A percentile compares a stretch with the other conserved stretches of the same genome.
Conservation (phyloP, 1,140 invertebrate genomes). For the Drosophila mayri region DNA sequence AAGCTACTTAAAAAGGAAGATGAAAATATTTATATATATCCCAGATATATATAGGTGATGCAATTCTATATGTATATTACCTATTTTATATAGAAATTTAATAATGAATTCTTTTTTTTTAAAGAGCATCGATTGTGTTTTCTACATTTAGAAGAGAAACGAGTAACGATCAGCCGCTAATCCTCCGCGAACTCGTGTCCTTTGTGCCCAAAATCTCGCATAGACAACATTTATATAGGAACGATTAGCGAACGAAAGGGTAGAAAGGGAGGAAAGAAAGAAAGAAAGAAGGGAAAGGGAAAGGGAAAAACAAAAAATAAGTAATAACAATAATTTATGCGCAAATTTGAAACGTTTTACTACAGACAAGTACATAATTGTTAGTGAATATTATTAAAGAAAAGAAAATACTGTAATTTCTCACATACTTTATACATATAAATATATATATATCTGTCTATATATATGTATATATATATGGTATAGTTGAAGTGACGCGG, state of each 20-base stretch:
- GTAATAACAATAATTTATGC: constrained; percentile 81
- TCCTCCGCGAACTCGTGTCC: constrained; percentile 40
- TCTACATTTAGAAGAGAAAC: constrained; percentile 37
- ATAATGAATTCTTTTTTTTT: constrained; percentile 61
- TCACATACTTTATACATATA: constrained; percentile 27
- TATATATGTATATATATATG: constrained; percentile 63
- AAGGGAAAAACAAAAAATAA: constrained; percentile 33
- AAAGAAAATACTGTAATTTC: constrained; percentile 60
- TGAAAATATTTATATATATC: constrained; percentile 47
- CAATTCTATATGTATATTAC: constrained; percentile 35
- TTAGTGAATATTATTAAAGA: constrained; percentile 71
- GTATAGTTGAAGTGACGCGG: constrained; percentile 66
- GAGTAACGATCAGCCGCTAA: constrained; percentile 7
- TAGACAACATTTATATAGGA: constrained; percentile 17
- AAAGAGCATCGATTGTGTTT: constrained; percentile 62
- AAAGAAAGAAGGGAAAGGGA: not conserved
- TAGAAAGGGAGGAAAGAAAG: not conserved
- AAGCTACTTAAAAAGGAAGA: constrained; percentile 46
- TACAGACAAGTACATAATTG: constrained; percentile 78
- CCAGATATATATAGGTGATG: constrained; percentile 21
- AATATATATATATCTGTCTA: constrained; percentile 22
- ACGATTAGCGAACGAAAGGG: constrained; percentile 4
- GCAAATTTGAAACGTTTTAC: constrained; percentile 82
- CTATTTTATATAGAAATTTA: constrained; percentile 44
- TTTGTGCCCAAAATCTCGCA: constrained; percentile 22